These are phyloP conservation scores for Ellobium chinense DNA, from an alignment of 2,888 invertebrate genomes.

Conservation along the genomic window DNA sequence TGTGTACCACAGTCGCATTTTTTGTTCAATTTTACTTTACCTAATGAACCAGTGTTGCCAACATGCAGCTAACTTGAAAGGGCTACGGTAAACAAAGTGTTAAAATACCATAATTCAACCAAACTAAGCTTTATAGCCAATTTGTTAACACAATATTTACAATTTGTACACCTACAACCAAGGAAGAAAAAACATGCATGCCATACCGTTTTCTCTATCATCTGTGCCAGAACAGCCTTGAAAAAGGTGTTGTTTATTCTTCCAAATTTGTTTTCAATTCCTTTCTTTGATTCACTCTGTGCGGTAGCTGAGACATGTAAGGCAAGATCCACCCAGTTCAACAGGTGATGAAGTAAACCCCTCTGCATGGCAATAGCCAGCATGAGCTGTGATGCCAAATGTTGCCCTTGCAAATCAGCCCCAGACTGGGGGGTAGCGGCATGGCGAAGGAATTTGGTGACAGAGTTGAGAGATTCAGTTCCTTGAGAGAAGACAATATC, in stretches of 20 bases:
- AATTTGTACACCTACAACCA: too few species aligned
- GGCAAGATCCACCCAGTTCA: constrained; percentile 85
- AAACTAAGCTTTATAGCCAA: too few species aligned
- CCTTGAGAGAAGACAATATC: constrained; percentile 54
- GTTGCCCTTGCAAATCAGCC: constrained; percentile 79
- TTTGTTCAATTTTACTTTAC: too few species aligned
- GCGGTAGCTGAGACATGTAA: constrained; percentile 55
- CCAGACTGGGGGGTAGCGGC: constrained; percentile 81
- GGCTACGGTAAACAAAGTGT: too few species aligned
- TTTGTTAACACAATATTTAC: too few species aligned
- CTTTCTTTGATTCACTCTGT: constrained; percentile 49
- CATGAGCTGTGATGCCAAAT: constrained; percentile 81
- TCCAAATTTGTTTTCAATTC: constrained; percentile 31
- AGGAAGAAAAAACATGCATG: too few species aligned
- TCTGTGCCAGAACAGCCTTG: constrained; percentile 68
- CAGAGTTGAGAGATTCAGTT: constrained; percentile 81
- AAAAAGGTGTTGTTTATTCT: constrained; percentile 71
- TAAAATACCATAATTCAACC: too few species aligned
- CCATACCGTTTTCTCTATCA: constrained; percentile 76
- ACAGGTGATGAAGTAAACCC: constrained; percentile 82
- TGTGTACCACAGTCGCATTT: too few species aligned
- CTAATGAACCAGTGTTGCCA: too few species aligned
- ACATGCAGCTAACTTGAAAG: too few species aligned
- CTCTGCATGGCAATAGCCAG: constrained; percentile 83
- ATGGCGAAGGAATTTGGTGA: constrained; percentile 80